Base-by-base conservation (phyloP, 2,888 invertebrate species). In the Automeris io region DNA sequence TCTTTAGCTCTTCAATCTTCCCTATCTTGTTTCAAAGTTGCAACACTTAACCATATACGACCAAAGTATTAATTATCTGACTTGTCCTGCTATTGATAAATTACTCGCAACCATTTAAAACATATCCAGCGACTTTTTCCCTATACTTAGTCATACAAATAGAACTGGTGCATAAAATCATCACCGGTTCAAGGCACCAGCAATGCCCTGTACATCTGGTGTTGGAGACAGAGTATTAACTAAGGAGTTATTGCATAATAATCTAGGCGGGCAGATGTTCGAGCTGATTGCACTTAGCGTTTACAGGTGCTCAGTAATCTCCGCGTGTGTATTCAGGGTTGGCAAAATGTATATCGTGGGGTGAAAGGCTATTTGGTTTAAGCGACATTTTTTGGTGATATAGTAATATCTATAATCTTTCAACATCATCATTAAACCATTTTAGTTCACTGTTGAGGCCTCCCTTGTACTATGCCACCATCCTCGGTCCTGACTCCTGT, bases 241-340 rank as follows among this genome's bases (percentile, higher is more conserved):
- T 68, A 60, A 63, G 61, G 63, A 72, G 62, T 71, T 71, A 79
- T 83, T 85, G 78, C 81, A 73, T 73, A 78, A 85, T 78, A 75
- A 74, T 72, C 72, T 67, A 71, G 62, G 55, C 57, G 54, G 56
- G 82, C 85, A 85, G 85, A 80, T 85, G 85, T 54, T 53, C 59
- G 59, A 68, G 80, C 70, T 79, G 81, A 82, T 82, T 85, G 76
- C 75, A 54, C 64, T 59, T 40, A 62, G 66, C 78, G 76, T 66
- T 60, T 73, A 82, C 85, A 85, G 85, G 85, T 85, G 85, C 59
- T 66, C 38, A 46, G 39, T 39, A 46, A 43, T 51, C 54, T 49
- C 59, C 70, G 73, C 79, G 79, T 78, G 81, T 79, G 45, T 37
- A 32, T 11, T 34, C 62, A 82, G 80, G 80, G 81, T 43, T 76